Percentiles rank a stretch among this genome's conserved stretches.
phyloP scores from a whole-genome alignment of 2,113 vertebrate genomes.

The Nothobranchius kuhntae region DNA sequence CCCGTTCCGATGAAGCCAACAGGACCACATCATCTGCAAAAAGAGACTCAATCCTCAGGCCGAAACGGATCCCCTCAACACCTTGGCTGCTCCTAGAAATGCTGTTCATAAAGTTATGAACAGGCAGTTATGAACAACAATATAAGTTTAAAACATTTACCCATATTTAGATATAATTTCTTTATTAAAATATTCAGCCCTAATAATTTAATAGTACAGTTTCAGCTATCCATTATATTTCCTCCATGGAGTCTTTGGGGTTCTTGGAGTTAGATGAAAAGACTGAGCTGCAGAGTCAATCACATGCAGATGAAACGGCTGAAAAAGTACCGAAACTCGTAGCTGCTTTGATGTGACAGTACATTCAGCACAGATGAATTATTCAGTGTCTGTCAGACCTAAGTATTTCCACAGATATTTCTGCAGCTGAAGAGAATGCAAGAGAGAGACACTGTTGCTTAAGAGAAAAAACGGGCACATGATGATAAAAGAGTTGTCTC shows the following conservation, averaged over 20 bases:
- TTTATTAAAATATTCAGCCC: not conserved
- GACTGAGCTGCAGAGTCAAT: slow-evolving; percentile 20
- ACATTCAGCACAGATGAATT: slow-evolving; percentile 41
- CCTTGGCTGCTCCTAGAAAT: too few species aligned
- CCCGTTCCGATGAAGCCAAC: too few species aligned
- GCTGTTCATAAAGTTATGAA: too few species aligned
- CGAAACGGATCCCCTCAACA: too few species aligned
- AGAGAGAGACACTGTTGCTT: slow-evolving; percentile 6
- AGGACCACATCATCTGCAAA: too few species aligned
- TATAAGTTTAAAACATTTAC: too few species aligned
- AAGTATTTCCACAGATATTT: slow-evolving; percentile 37
- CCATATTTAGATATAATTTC: too few species aligned
- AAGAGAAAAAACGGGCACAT: slow-evolving; percentile 18
- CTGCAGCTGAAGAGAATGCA: slow-evolving; percentile 15
- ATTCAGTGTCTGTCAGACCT: slow-evolving; percentile 44
- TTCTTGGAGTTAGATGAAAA: slow-evolving; percentile 39
- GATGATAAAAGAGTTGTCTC: slow-evolving; percentile 41
- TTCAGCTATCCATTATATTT: not conserved
- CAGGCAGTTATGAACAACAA: not conserved
- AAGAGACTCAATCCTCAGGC: too few species aligned
- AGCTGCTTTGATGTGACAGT: slow-evolving; percentile 49
- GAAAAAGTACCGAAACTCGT: slow-evolving; percentile 41
- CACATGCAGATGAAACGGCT: slow-evolving; percentile 39
- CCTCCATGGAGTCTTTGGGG: slow-evolving; percentile 1
- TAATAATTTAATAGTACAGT: not conserved